Conservation (phyloP, 2,113 vertebrate species). For the Budorcas taxicolor region DNA sequence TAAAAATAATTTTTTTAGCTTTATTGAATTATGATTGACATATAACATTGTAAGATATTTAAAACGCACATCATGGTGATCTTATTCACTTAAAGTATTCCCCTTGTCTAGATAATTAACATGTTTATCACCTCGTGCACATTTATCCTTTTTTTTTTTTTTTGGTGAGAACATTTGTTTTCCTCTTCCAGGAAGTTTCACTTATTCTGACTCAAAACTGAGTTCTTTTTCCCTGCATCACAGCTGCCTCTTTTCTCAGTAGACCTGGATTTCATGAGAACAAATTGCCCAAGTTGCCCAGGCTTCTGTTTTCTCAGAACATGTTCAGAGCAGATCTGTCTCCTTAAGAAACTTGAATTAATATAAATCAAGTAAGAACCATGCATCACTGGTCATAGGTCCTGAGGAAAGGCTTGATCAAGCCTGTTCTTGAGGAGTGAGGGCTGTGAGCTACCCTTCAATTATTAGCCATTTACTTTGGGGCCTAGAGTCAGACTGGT, state of each 20-base stretch:
- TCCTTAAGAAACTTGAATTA: not conserved
- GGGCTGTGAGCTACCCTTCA: not conserved
- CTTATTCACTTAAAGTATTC: not conserved
- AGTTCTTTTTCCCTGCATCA: not conserved
- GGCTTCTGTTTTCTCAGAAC: not conserved
- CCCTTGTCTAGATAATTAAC: not conserved
- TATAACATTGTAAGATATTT: not conserved
- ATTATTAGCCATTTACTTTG: not conserved
- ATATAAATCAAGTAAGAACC: not conserved
- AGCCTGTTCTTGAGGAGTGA: not conserved
- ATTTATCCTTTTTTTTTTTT: not conserved
- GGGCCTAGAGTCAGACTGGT: not conserved
- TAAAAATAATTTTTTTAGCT: not conserved
- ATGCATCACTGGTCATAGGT: accelerated
- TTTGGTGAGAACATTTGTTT: not conserved
- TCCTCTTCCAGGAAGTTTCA: not conserved
- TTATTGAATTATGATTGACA: not conserved
- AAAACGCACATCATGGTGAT: not conserved
- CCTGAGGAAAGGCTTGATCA: not conserved
- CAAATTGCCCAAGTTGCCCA: not conserved
- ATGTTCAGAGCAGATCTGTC: not conserved
- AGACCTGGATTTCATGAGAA: not conserved
- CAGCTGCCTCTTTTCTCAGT: not conserved
- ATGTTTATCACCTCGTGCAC: not conserved
- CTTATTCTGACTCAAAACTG: not conserved